phyloP scores from a whole-genome alignment of 2,888 invertebrate species.

The Panzeria rudis region DNA sequence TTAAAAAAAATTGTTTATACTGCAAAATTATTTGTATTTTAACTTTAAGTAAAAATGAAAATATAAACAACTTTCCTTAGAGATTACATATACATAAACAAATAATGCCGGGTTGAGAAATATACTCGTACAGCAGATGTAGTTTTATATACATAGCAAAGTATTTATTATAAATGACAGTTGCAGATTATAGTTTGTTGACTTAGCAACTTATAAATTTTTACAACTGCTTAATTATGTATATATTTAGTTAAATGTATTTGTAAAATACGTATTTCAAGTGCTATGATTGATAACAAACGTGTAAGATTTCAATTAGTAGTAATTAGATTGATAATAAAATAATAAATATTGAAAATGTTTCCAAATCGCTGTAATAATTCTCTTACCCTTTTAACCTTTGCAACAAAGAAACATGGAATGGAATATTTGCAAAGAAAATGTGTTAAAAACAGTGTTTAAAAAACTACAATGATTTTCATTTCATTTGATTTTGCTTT shows the following conservation, averaged over 20 bases:
- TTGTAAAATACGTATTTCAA: constrained; percentile 12
- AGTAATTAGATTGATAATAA: constrained; percentile 26
- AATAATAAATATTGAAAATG: neutral
- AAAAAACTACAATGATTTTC: no score
- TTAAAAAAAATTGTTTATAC: constrained; percentile 1
- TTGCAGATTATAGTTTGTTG: constrained; percentile 68
- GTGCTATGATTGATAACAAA: constrained; percentile 22
- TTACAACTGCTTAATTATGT: constrained; percentile 33
- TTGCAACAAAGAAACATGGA: neutral
- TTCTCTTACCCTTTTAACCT: neutral
- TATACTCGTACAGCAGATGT: constrained; percentile 9
- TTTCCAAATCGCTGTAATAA: neutral
- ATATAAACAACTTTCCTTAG: constrained; percentile 19
- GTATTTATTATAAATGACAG: constrained; percentile 20
- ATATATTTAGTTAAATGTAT: neutral
- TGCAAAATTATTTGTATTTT: constrained; percentile 30
- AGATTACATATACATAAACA: constrained; percentile 47
- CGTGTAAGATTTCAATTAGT: constrained; percentile 6
- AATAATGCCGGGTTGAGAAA: constrained; percentile 48
- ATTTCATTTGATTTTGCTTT: no score
- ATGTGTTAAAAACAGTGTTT: no score
- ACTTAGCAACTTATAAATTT: constrained; percentile 65
- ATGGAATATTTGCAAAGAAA: neutral
- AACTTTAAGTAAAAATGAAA: constrained; percentile 26
- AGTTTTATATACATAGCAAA: constrained; percentile 5